Evolutionary conservation across 2,113 vertebrate genomes (phyloP).

Genomic region (Zosterops hypoxanthus): DNA sequence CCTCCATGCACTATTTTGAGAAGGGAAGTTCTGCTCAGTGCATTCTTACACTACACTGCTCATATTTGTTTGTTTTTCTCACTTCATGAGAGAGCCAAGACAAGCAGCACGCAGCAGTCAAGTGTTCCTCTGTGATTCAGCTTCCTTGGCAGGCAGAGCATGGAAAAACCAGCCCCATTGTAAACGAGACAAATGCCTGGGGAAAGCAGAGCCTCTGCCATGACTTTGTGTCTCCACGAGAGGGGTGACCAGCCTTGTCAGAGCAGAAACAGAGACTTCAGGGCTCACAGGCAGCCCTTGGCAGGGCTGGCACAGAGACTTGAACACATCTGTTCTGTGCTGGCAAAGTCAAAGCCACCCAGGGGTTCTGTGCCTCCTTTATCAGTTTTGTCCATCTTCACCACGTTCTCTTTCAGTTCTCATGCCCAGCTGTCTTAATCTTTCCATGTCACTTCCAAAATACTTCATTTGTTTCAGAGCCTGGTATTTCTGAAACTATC

Average conservation of each 20-base stretch:
- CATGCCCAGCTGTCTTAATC: not conserved
- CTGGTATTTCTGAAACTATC: constrained; percentile 50
- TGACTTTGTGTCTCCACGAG: not conserved
- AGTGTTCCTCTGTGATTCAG: not conserved
- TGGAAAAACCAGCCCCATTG: not conserved
- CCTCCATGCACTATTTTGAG: not conserved
- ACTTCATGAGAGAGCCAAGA: not conserved
- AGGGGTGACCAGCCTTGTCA: not conserved
- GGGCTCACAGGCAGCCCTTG: not conserved
- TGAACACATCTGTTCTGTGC: rapidly evolving
- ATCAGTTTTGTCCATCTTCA: constrained; percentile 57
- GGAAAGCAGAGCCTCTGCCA: not conserved
- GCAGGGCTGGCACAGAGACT: not conserved
- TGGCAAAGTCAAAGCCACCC: not conserved
- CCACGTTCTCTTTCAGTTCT: not conserved
- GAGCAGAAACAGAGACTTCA: not conserved
- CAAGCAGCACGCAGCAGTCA: not conserved
- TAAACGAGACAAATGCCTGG: not conserved
- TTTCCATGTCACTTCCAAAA: constrained; percentile 64
- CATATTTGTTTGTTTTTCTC: not conserved
- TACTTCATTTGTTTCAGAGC: constrained; percentile 14
- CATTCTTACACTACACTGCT: not conserved
- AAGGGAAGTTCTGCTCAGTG: not conserved
- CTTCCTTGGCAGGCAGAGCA: not conserved
- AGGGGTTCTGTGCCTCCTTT: not conserved